phyloP scores from a whole-genome alignment of 2,888 invertebrate genomes.

The Hydrotaea cyrtoneurina region DNA sequence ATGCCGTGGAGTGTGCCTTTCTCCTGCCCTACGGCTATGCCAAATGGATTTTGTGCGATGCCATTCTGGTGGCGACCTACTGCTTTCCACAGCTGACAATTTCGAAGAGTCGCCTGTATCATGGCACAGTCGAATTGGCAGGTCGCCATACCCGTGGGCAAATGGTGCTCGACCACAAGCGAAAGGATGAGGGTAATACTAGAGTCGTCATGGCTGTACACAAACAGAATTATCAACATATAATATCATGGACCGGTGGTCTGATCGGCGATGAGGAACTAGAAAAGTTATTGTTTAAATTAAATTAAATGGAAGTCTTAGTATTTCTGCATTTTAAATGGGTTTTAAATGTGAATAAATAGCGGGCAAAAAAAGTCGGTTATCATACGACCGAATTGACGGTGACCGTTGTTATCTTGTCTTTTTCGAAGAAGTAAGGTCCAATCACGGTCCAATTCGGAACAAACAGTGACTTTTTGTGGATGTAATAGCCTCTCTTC shows the following conservation, averaged over 20 bases:
- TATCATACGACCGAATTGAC: too few relatives aligned
- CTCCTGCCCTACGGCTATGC: constrained; percentile 67
- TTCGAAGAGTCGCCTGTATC: constrained; percentile 71
- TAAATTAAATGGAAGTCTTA: too few relatives aligned
- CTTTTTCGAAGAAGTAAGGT: too few relatives aligned
- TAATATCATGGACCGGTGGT: constrained; percentile 72
- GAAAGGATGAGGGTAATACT: constrained; percentile 67
- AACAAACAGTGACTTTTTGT: too few relatives aligned
- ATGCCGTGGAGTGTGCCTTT: constrained; percentile 80
- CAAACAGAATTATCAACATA: constrained; percentile 65
- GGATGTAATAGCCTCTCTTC: too few relatives aligned
- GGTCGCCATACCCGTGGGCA: constrained; percentile 83
- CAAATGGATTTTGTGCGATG: constrained; percentile 81
- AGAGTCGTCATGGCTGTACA: constrained; percentile 68
- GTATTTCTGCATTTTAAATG: too few relatives aligned
- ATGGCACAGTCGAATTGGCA: constrained; percentile 83
- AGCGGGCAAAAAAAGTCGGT: too few relatives aligned
- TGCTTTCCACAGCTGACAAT: constrained; percentile 79
- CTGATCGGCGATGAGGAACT: constrained; percentile 52
- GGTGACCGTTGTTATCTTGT: too few relatives aligned
- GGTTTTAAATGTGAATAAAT: too few relatives aligned
- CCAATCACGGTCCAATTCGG: too few relatives aligned
- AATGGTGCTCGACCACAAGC: constrained; percentile 83
- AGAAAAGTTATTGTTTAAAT: background rate
- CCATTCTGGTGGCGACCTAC: constrained; percentile 80